phyloP scores from a whole-genome alignment of 2,888 invertebrate species.

The Oscheius sp. region DNA sequence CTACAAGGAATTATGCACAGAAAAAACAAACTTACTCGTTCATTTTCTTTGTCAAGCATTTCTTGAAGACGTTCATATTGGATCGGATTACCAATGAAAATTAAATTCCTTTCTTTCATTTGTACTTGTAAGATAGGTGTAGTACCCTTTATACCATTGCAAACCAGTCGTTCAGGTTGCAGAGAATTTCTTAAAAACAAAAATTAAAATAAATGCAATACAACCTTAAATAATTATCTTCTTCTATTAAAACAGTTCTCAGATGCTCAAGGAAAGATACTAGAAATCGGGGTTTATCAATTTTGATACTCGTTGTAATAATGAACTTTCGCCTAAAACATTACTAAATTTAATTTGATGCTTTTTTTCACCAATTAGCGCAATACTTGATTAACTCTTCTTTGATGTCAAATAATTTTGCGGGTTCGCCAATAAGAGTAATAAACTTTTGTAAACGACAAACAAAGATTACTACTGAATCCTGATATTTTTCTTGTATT shows the following conservation, averaged over 20 bases:
- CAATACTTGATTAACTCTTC: background rate
- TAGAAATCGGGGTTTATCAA: conserved; percentile 5
- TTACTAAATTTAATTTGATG: background rate
- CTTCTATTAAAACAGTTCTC: background rate
- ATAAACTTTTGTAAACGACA: background rate
- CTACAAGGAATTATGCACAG: background rate
- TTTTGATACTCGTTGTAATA: background rate
- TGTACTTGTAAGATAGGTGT: background rate
- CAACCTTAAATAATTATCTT: background rate
- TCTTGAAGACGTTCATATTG: background rate
- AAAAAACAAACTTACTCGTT: background rate
- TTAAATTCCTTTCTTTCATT: background rate
- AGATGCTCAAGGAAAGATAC: background rate
- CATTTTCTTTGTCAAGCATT: background rate
- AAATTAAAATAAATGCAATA: background rate
- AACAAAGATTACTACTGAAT: background rate
- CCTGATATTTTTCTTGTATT: background rate
- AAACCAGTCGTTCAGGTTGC: too few relatives aligned
- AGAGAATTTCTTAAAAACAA: background rate
- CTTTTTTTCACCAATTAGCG: background rate
- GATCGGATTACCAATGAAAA: background rate
- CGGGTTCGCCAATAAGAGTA: background rate
- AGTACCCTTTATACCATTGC: background rate
- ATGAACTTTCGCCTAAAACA: background rate
- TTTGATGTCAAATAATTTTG: background rate